Evolutionary conservation across 2,888 invertebrate genomes (phyloP).

Genomic region (Dermolepida albohirtum): DNA sequence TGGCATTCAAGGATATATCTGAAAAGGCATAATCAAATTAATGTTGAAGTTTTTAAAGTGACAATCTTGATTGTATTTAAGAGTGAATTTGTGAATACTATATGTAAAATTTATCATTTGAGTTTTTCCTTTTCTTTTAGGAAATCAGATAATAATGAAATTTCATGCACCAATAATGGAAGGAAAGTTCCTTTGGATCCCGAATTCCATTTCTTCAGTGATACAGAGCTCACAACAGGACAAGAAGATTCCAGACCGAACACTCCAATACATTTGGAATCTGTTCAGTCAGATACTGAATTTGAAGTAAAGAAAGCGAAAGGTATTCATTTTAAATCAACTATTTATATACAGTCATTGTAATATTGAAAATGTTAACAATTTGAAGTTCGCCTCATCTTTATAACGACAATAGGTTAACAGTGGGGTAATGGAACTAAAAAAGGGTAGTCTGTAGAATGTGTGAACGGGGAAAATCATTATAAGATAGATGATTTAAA

Average conservation of each 20-base stretch:
- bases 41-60: too few relatives aligned
- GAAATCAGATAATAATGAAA: conserved; percentile 43
- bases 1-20: too few relatives aligned
- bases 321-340: conserved; percentile 58
- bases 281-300: conserved; percentile 90
- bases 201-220: conserved; percentile 92
- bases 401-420: too few relatives aligned
- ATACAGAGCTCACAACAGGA: conserved; percentile 86
- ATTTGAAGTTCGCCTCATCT: too few relatives aligned
- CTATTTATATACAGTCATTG: background rate
- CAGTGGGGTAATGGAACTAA: too few relatives aligned
- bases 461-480: too few relatives aligned
- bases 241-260: conserved; percentile 73
- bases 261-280: conserved; percentile 75
- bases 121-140: conserved; percentile 34
- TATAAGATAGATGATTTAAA: too few relatives aligned
- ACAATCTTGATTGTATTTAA: too few relatives aligned
- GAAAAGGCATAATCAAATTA: too few relatives aligned
- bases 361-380: too few relatives aligned
- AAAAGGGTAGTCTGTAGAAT: background rate
- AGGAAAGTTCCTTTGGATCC: conserved; percentile 67
- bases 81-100: too few relatives aligned
- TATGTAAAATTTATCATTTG: background rate
- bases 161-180: conserved; percentile 42
- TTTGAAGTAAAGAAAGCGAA: conserved; percentile 77